Base-by-base conservation (phyloP, 2,888 invertebrate genomes). In the Digitonthophagus gazella region DNA sequence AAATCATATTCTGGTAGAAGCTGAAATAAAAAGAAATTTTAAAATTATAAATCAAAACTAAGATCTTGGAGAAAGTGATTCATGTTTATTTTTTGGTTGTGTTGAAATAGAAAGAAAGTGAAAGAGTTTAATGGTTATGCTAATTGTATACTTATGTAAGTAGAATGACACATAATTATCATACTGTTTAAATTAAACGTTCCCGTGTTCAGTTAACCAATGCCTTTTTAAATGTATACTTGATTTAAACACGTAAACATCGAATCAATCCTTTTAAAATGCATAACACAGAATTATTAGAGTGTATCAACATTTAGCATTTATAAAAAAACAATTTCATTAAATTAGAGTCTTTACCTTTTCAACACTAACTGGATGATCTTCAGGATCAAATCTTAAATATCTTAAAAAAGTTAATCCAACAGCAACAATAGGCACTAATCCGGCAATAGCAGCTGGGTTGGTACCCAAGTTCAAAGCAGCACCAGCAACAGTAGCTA, bases 391-490 rank as follows among this genome's bases (percentile, higher is more conserved):
- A 77, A 89, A 86, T 78, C 88, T 89, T 81, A 91, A 88, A 85
- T 95, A 95, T 78, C 91, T 88, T 86, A 92, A 91, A 81, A 90
- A 91, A 76, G 93, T 90, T 81, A 93, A 85, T 77, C 93, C 93
- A 75, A 93, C 89, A 72, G 93, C 92, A 81, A 94, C 86, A 76
- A 94, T 86, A 76, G 94, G 93, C 81, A 94, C 89, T 82, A 94
- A 85, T 76, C 93, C 89, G 82, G 91, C 85, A 80, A 90, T 83
- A 74, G 88, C 86, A 82, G 91, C 85, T 72, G 84, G 79, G 80
- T 82, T 80, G 4, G 19, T 71, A 3, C 68, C 69, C 3, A 69
- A 56, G 14, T 66, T 68, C 15, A 69, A 18, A 18, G 69, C 71
- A 8, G 84, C 76, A 44, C 81, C 80, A 76, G 85, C 84, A 64